Percentiles rank a stretch among this genome's conserved stretches.
Evolutionary conservation across 2,797 vertebrate species (phyloP).

Genomic region (Myotis planiceps): DNA sequence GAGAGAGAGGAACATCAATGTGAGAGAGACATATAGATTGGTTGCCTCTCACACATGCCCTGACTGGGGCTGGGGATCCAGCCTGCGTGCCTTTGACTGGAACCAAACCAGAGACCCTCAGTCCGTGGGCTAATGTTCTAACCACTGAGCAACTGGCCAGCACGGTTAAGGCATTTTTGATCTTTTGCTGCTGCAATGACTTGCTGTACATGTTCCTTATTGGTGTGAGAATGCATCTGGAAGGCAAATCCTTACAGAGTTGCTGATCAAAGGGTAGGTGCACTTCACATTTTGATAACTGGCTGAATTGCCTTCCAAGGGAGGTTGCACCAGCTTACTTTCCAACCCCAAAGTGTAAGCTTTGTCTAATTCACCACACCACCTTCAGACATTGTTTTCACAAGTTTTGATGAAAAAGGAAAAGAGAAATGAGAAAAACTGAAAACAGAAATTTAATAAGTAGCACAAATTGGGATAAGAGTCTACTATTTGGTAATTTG

Average conservation of each 20-base stretch:
- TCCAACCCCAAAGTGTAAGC: not conserved
- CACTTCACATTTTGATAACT: not conserved
- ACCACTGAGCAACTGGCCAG: too few relatives aligned
- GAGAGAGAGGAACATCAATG: too few relatives aligned
- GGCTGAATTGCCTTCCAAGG: not conserved
- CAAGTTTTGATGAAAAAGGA: not conserved
- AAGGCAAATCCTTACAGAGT: not conserved
- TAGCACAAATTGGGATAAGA: not conserved
- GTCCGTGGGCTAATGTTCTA: too few relatives aligned
- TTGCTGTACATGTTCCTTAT: not conserved
- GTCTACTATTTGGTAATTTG: not conserved
- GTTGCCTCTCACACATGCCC: too few relatives aligned
- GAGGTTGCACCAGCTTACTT: not conserved
- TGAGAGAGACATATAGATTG: too few relatives aligned
- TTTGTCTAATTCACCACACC: not conserved
- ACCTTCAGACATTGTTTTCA: not conserved
- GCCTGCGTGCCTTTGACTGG: too few relatives aligned
- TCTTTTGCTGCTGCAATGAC: not conserved
- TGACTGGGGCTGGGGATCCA: too few relatives aligned
- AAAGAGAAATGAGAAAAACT: conserved; percentile 25
- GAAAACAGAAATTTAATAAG: not conserved
- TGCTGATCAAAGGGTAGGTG: not conserved
- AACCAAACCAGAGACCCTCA: too few relatives aligned
- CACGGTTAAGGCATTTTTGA: not conserved
- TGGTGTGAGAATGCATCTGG: not conserved